These are phyloP conservation scores for Lacanobia oleracea DNA, from an alignment of 2,888 invertebrate species.

Conservation along the genomic window DNA sequence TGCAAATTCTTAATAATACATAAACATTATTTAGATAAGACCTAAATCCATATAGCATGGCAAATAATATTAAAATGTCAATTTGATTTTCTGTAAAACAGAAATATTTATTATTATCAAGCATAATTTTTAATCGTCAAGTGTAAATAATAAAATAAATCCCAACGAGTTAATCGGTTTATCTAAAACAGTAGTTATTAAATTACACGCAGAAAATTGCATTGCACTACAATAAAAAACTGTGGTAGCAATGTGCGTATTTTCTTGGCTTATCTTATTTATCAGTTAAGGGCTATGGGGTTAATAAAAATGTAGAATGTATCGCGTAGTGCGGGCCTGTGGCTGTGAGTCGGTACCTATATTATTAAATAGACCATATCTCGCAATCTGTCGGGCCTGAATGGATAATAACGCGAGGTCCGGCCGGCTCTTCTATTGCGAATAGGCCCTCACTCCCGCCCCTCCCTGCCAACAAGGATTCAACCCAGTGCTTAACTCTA, in stretches of 20 bases:
- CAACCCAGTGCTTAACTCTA: conserved; percentile 80
- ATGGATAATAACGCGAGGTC: conserved; percentile 81
- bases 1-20: conserved; percentile 29
- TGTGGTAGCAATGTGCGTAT: conserved; percentile 21
- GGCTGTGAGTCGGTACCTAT: conserved; percentile 71
- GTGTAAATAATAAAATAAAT: conserved; percentile 21
- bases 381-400: conserved; percentile 81
- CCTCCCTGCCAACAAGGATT: conserved; percentile 78
- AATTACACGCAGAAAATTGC: conserved; percentile 31
- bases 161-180: conserved; percentile 10
- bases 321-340: conserved; percentile 72
- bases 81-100: conserved; percentile 4
- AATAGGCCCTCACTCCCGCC: conserved; percentile 78
- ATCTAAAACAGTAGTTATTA: conserved; percentile 34
- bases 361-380: conserved; percentile 85
- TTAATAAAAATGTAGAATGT: conserved; percentile 59
- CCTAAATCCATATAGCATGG: conserved; percentile 29
- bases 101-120: conserved; percentile 10
- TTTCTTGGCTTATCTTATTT: conserved; percentile 43
- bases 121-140: background rate
- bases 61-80: conserved; percentile 29
- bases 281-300: conserved; percentile 20
- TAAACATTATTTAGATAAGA: conserved; percentile 39
- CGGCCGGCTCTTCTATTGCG: conserved; percentile 77
- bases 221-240: conserved; percentile 33